Percentiles rank a stretch among this genome's conserved stretches.
Evolutionary conservation across 2,888 invertebrate species (phyloP).

Genomic region (Pristionchus fissidentatus): DNA sequence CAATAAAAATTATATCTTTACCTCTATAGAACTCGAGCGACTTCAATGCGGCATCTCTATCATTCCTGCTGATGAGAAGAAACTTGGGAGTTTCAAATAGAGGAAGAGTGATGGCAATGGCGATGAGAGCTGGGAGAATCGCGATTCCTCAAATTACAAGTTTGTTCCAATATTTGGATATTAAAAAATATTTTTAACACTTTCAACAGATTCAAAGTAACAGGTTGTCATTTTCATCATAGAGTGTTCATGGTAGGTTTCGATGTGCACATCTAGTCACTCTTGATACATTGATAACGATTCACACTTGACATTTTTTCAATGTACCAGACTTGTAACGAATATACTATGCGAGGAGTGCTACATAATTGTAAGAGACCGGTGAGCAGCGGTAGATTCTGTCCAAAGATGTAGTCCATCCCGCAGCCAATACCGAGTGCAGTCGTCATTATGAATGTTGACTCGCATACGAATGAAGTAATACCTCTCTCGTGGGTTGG

Average conservation of each 20-base stretch:
- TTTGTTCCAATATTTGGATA: not conserved
- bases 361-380: slow-evolving; percentile 1
- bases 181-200: no score
- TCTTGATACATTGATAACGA: not conserved
- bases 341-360: no score
- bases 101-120: slow-evolving; percentile 61
- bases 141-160: slow-evolving; percentile 52
- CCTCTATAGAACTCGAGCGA: slow-evolving; percentile 61
- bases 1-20: not conserved
- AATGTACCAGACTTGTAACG: no score
- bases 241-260: not conserved
- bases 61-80: slow-evolving; percentile 58
- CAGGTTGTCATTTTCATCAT: not conserved
- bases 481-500: slow-evolving; percentile 61
- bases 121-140: slow-evolving; percentile 57
- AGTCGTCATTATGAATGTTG: slow-evolving; percentile 57
- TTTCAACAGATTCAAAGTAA: no score
- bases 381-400: slow-evolving; percentile 46
- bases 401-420: slow-evolving; percentile 56
- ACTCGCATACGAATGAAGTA: slow-evolving; percentile 61
- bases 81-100: slow-evolving; percentile 65
- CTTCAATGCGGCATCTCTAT: slow-evolving; percentile 53
- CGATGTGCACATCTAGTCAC: no score
- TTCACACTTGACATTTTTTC: no score
- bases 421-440: slow-evolving; percentile 67